Evolutionary conservation across 2,888 invertebrate genomes (phyloP).

Genomic region (Euspilapteryx auroguttella): DNA sequence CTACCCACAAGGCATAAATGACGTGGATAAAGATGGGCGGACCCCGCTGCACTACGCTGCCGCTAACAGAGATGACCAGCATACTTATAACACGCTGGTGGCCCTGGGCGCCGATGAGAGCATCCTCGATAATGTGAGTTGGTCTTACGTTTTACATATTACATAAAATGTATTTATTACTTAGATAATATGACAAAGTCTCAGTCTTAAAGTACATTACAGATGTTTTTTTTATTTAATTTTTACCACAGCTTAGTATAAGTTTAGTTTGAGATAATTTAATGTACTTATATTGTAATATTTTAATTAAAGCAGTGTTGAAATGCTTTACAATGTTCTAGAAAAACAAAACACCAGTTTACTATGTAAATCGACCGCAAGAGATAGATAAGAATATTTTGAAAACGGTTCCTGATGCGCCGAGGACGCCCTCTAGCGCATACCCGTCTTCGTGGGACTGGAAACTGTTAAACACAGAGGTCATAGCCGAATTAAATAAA

Average conservation of each 20-base stretch:
- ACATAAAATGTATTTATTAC: neutral
- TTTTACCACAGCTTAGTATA: too few species aligned
- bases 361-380: slow-evolving; percentile 73
- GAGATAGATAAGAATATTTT: slow-evolving; percentile 77
- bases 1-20: slow-evolving; percentile 69
- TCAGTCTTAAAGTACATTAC: too few species aligned
- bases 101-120: slow-evolving; percentile 84
- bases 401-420: slow-evolving; percentile 76
- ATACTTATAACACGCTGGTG: slow-evolving; percentile 76
- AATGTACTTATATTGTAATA: too few species aligned
- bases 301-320: too few species aligned
- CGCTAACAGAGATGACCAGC: slow-evolving; percentile 74
- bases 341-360: slow-evolving; percentile 82
- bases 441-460: slow-evolving; percentile 75
- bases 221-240: too few species aligned
- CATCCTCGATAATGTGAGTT: slow-evolving; percentile 79
- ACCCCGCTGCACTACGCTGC: slow-evolving; percentile 90
- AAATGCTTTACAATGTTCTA: too few species aligned
- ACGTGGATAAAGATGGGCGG: slow-evolving; percentile 79
- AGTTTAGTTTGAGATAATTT: too few species aligned
- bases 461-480: slow-evolving; percentile 62
- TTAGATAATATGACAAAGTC: too few species aligned
- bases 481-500: slow-evolving; percentile 39
- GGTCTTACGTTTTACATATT: slow-evolving; percentile 5
- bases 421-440: slow-evolving; percentile 72